These are phyloP conservation scores for Centrocercus urophasianus DNA, from an alignment of 2,113 vertebrate species.

Conservation along the genomic window DNA sequence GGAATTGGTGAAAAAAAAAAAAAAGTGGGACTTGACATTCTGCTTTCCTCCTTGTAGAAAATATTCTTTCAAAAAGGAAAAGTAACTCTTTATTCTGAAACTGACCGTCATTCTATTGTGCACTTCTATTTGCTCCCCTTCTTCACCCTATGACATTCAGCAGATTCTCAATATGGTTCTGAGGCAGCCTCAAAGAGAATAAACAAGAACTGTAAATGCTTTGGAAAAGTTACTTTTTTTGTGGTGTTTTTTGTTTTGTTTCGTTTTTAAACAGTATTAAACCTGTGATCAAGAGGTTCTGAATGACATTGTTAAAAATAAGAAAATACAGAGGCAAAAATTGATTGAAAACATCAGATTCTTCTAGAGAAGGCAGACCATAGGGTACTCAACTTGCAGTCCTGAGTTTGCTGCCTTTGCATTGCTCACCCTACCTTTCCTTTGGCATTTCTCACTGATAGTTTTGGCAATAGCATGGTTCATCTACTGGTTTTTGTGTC, in stretches of 20 bases:
- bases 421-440: not conserved
- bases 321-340: not conserved
- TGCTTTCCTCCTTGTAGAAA: not conserved
- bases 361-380: not conserved
- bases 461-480: not conserved
- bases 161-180: not conserved
- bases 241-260: fast-evolving
- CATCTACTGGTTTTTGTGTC: not conserved
- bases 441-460: not conserved
- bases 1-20: not conserved
- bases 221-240: not conserved
- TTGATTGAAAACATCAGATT: not conserved
- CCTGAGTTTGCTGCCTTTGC: not conserved
- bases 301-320: not conserved
- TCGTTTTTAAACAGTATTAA: not conserved
- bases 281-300: not conserved
- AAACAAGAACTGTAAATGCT: not conserved
- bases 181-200: not conserved
- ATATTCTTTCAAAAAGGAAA: not conserved
- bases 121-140: not conserved
- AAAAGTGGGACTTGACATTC: not conserved
- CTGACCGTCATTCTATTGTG: not conserved
- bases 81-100: not conserved
- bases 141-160: not conserved
- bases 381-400: not conserved